These are phyloP conservation scores for Micromussa lordhowensis DNA, from an alignment of 92 coral and sea anemone genomes.

Conservation along the genomic window DNA sequence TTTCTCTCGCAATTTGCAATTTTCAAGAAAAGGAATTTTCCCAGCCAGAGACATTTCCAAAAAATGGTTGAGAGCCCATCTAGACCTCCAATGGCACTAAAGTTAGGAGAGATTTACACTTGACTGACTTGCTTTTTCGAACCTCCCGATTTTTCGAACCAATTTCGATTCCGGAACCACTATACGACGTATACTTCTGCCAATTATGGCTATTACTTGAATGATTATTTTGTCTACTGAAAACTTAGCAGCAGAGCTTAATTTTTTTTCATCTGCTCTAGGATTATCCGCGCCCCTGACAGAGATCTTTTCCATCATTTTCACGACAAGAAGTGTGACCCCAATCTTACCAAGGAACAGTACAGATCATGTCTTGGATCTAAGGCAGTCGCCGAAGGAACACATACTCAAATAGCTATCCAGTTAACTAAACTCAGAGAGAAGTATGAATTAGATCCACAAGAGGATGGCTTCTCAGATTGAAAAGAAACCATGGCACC, in stretches of 20 bases:
- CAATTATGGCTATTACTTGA: too few species aligned
- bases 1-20: not conserved
- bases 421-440: conserved; percentile 77
- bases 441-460: conserved; percentile 61
- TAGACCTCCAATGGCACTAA: too few species aligned
- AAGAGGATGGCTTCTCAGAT: not conserved
- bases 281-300: conserved; percentile 93
- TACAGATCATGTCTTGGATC: conserved; percentile 82
- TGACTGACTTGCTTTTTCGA: too few species aligned
- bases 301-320: conserved; percentile 85
- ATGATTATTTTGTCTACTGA: too few species aligned
- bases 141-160: too few species aligned
- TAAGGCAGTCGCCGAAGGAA: conserved; percentile 86
- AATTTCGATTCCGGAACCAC: too few species aligned
- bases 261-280: conserved; percentile 15
- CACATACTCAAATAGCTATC: conserved; percentile 82
- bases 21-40: too few species aligned
- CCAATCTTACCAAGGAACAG: conserved; percentile 75
- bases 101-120: too few species aligned
- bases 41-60: not conserved
- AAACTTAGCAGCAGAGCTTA: not conserved
- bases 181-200: too few species aligned
- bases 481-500: not conserved
- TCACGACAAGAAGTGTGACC: conserved; percentile 91
- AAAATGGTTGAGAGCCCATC: not conserved